A percentile compares a stretch with the other conserved stretches of the same genome.
Evolutionary conservation across 1,140 invertebrate genomes (phyloP).

Genomic region (Drosophila nigrodunni): DNA sequence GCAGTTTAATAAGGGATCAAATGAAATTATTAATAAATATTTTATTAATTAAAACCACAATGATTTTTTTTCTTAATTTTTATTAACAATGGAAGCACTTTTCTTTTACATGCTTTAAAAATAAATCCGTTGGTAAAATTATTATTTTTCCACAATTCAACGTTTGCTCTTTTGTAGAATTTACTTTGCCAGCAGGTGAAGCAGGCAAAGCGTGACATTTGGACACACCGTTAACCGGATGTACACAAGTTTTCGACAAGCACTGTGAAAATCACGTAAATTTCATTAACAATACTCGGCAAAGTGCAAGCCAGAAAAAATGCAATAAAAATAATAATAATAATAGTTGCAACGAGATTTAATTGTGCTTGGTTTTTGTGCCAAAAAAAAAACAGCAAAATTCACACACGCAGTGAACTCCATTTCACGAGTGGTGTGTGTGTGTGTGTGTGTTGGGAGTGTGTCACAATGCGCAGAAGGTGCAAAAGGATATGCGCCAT

Average conservation of each 20-base stretch:
- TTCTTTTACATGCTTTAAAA: not conserved
- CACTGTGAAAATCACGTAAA: conserved; percentile 75
- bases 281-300: conserved; percentile 70
- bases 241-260: conserved; percentile 33
- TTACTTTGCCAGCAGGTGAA: conserved; percentile 17
- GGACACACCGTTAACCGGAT: conserved; percentile 38
- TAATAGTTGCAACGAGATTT: conserved; percentile 75
- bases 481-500: conserved; percentile 72
- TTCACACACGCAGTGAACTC: conserved; percentile 13
- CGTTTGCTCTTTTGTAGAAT: not conserved
- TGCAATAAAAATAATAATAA: conserved; percentile 51
- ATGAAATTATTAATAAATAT: too few species aligned
- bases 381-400: conserved; percentile 42
- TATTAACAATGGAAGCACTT: not conserved
- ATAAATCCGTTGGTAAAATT: not conserved
- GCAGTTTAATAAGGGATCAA: not conserved
- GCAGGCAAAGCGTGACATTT: conserved; percentile 70
- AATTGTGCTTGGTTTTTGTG: conserved; percentile 64
- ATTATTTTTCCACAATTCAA: not conserved
- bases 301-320: conserved; percentile 12
- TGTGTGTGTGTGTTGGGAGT: conserved; percentile 4
- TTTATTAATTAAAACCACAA: too few species aligned
- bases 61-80: not conserved
- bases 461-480: conserved; percentile 61
- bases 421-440: not conserved